A percentile compares a stretch with the other conserved stretches of the same genome.
Conservation (phyloP, 2,888 invertebrate genomes). For the Trissolcus brochymenae region DNA sequence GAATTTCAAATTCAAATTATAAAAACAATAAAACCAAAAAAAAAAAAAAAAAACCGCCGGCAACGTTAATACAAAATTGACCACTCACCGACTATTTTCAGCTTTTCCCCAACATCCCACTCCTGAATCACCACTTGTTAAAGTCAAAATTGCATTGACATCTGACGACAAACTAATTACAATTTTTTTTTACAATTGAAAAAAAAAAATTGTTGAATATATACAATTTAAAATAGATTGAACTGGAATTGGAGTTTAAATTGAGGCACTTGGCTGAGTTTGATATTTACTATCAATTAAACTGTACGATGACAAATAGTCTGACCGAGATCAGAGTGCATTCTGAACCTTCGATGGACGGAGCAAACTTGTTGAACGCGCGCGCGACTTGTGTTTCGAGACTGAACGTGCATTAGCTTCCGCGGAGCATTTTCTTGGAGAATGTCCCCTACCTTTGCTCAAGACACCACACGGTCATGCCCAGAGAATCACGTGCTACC, state of each 20-base stretch:
- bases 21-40: background rate
- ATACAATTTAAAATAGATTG: no score
- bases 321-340: constrained; percentile 34
- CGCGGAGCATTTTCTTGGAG: constrained; percentile 59
- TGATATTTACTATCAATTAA: no score
- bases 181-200: background rate
- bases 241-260: no score
- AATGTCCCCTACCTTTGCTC: constrained; percentile 48
- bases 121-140: constrained; percentile 1
- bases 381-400: constrained; percentile 63
- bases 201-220: background rate
- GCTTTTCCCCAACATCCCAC: constrained; percentile 50
- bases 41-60: background rate
- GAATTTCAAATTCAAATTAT: constrained; percentile 8
- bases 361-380: constrained; percentile 53
- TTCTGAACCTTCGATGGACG: constrained; percentile 23
- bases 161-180: background rate
- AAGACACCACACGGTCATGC: constrained; percentile 55
- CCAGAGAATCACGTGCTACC: constrained; percentile 56
- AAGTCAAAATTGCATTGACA: background rate
- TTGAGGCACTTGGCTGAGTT: no score
- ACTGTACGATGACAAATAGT: background rate
- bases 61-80: background rate
- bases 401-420: constrained; percentile 66
- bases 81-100: constrained; percentile 30